Evolutionary conservation across 2,888 invertebrate species (phyloP).

Genomic region (Taphrorychus bicolor): DNA sequence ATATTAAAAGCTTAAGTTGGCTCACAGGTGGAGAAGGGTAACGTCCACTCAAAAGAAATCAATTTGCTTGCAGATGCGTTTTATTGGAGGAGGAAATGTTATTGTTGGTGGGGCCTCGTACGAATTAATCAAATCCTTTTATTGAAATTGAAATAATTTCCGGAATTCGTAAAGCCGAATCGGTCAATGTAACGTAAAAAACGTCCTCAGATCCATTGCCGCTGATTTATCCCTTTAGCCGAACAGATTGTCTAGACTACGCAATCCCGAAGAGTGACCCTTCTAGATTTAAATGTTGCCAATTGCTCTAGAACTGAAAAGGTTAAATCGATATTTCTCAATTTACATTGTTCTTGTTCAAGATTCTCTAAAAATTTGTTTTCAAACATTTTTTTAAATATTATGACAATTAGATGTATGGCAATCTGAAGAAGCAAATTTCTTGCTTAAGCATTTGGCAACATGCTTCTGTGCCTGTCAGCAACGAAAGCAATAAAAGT

Average conservation of each 20-base stretch:
- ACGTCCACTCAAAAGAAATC: not conserved
- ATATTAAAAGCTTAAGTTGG: not conserved
- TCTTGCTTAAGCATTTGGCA: slow-evolving; percentile 10
- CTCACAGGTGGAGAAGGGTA: not conserved
- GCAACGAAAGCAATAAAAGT: slow-evolving; percentile 48
- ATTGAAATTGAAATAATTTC: slow-evolving; percentile 48
- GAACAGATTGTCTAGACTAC: slow-evolving; percentile 39
- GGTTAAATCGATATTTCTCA: no score
- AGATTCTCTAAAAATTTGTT: no score
- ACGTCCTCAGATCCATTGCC: slow-evolving; percentile 43
- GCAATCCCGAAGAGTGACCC: slow-evolving; percentile 41
- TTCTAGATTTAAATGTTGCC: slow-evolving; percentile 10
- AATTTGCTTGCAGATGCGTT: not conserved
- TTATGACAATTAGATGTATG: no score
- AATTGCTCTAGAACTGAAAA: no score
- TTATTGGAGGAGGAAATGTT: not conserved
- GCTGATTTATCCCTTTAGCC: slow-evolving; percentile 38
- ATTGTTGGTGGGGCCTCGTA: slow-evolving; percentile 3
- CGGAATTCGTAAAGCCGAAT: slow-evolving; percentile 41
- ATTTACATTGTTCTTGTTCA: no score
- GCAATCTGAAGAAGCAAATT: no score
- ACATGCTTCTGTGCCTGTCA: slow-evolving; percentile 44
- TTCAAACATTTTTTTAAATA: no score
- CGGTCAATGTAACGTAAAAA: slow-evolving; percentile 54
- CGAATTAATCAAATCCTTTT: slow-evolving; percentile 44